Evolutionary conservation across 2,888 invertebrate species (phyloP), one percentile per base, ranked within the genome.

Genomic region (Asteroscopus sphinx): DNA sequence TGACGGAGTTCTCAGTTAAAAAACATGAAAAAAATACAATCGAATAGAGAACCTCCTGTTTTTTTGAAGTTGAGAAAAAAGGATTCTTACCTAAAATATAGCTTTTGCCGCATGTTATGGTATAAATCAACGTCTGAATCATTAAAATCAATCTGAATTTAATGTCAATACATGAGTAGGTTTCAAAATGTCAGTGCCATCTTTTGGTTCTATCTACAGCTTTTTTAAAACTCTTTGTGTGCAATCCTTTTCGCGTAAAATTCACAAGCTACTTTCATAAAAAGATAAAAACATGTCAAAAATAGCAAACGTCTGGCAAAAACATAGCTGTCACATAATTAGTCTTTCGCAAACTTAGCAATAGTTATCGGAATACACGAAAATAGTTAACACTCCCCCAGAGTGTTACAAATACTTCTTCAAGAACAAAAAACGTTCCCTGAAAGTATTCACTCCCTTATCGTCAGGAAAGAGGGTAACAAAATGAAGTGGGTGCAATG

Each of bases 341-440:
- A 64, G 63, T 72, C 60, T 56, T 55, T 58, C 61, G 13, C 30
- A 61, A 71, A 72, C 66, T 69, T 66, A 47, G 69, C 42, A 49
- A 66, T 35, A 58, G 42, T 74, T 74, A 74, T 74, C 74, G 53
- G 39, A 40, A 32, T 58, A 49, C 25, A 66, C 71, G 12, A 74
- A 73, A 73, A 74, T 69, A 74, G 66, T 74, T 74, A 59, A 74
- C 74, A 74, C 74, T 66, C 55, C 35, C 44, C 6, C 5, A 13
- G 59, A 66, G 74, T 69, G 72, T 74, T 62, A 70, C 68, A 66
- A 72, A 70, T 69, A 76, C 57, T 63, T 65, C 17, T 16, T n/a
- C 16, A 7, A 11, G 32, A 25, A 60, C 36, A 76, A 73, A 76
- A 73, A 76, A 52, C 58, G 42, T 58, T 30, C 21, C n/a, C 25